These are phyloP conservation scores for Heterotis niloticus DNA, from an alignment of 2,113 vertebrate genomes.

Conservation along the genomic window DNA sequence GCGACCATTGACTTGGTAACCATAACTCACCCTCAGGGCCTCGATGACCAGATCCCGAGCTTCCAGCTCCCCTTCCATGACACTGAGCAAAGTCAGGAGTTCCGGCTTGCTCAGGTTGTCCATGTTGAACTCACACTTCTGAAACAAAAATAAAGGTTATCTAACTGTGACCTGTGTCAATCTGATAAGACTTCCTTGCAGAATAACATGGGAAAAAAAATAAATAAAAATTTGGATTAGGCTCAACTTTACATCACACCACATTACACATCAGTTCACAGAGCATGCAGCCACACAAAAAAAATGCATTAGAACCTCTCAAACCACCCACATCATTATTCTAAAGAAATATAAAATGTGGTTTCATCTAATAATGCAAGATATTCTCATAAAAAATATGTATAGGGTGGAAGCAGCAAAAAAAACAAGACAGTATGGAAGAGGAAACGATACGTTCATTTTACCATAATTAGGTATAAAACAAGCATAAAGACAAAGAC, in stretches of 20 bases:
- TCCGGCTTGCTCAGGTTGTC: constrained; percentile 92
- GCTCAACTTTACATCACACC: not conserved
- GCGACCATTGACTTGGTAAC: not conserved
- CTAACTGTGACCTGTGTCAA: not conserved
- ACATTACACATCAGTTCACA: not conserved
- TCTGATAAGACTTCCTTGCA: not conserved
- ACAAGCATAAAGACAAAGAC: too few species aligned
- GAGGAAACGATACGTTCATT: too few species aligned
- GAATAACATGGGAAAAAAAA: not conserved
- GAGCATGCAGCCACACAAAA: not conserved
- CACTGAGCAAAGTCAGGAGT: constrained; percentile 85
- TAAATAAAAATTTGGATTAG: not conserved
- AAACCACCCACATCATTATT: too few species aligned
- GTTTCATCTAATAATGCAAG: too few species aligned
- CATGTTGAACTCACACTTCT: constrained; percentile 94
- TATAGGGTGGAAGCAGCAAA: too few species aligned
- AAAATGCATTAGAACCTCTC: too few species aligned
- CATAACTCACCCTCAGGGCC: constrained; percentile 83
- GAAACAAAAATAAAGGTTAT: constrained; percentile 50
- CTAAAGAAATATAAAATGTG: too few species aligned
- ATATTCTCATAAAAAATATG: too few species aligned
- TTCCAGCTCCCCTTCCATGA: constrained; percentile 96
- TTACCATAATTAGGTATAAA: too few species aligned
- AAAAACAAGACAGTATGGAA: too few species aligned
- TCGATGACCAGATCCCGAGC: constrained; percentile 95